Conservation (phyloP, 2,797 vertebrate species). For the Acrossocheilus fasciatus region DNA sequence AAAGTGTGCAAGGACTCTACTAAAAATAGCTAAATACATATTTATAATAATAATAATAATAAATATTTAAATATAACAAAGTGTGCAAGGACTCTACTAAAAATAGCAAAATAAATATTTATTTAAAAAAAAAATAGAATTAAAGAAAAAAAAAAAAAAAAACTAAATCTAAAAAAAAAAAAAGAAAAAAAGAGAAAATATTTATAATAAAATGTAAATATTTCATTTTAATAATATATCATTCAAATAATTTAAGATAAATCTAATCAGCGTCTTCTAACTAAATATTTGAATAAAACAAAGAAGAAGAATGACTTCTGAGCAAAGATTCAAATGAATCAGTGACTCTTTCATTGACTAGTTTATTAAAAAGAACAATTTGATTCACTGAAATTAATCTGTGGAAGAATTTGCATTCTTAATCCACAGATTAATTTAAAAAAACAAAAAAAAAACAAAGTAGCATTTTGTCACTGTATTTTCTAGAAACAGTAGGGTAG, state of each 20-base stretch:
- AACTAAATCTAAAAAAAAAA: background rate
- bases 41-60: no score
- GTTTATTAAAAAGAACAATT: background rate
- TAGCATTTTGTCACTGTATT: background rate
- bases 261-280: background rate
- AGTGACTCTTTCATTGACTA: background rate
- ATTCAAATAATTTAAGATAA: background rate
- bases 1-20: no score
- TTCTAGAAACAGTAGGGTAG: background rate
- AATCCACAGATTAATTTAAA: no score
- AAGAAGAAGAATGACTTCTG: background rate
- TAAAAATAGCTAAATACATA: no score
- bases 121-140: no score
- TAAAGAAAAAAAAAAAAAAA: background rate
- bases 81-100: no score
- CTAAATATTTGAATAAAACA: background rate
- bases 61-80: no score
- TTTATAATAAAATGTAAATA: background rate
- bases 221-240: background rate
- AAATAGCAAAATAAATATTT: no score
- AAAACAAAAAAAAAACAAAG: no score
- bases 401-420: background rate
- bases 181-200: background rate
- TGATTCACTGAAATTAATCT: background rate
- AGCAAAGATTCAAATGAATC: background rate